Evolutionary conservation across 2,888 invertebrate genomes (phyloP), one percentile per base, ranked within the genome.

Genomic region (Odontocerum albicorne): DNA sequence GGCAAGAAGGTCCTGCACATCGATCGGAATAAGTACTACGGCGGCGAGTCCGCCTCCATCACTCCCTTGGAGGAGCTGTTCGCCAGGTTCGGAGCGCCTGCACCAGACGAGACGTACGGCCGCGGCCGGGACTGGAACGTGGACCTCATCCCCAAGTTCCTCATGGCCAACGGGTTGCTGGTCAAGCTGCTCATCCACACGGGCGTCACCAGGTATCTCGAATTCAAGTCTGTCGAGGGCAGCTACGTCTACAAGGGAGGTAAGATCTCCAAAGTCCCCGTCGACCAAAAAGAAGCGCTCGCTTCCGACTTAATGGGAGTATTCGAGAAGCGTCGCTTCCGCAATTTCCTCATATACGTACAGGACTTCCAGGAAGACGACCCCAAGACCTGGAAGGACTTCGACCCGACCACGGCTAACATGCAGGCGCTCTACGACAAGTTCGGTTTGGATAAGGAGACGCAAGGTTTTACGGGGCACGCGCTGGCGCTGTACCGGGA

Each of bases 21-120:
- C 82, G 99, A 99, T 83, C 90, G 97, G 67, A 99, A 99, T 82
- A 96, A 96, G 83, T 99, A 99, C 80, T 99, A 99, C 82, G 99
- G 99, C 65, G 99, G 97, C 66, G 99, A 99, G 77, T 97, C 96
- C 72, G 98, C 99, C 68, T 99, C 99, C 68, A 92, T 99, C 77
- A 98, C 98, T 67, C 99, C 99, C 65, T 82, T 99, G 71, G 96
- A 96, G 74, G 96, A 97, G 74, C 82, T 96, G 65, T 95, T 95
- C 75, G 79, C 86, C 68, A 91, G 92, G 74, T 96, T 91, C 77
- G 87, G 86, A 64, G 82, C 87, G 63, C 90, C 91, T 57, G 73
- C 84, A 61, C 91, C 93, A 6, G 91, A 90, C 66, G 89, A 91
- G 69, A 84, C 86, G 56, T 92, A 90, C 72, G 94, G 95, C 56